Conservation (phyloP, 1,140 invertebrate genomes). For the Leptinotarsa undecemlineata region DNA sequence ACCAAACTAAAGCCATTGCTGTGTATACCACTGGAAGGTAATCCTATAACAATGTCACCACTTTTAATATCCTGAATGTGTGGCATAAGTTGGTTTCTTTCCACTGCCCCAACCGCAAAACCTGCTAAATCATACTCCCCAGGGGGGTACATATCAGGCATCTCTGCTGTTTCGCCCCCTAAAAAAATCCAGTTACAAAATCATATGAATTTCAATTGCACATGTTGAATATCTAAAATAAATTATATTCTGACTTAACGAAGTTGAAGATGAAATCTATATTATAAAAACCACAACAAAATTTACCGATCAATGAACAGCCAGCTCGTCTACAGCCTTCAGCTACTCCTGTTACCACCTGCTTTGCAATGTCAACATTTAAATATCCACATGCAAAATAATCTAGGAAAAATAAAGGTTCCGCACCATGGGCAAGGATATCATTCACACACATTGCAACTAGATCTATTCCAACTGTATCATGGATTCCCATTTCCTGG, state of each 20-base stretch:
- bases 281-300: neutral
- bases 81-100: slow-evolving; percentile 76
- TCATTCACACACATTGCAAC: slow-evolving; percentile 99
- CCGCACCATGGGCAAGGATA: slow-evolving; percentile 90
- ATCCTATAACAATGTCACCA: slow-evolving; percentile 84
- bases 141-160: slow-evolving; percentile 88
- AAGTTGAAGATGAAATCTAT: neutral
- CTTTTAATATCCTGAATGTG: slow-evolving; percentile 68
- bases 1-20: slow-evolving; percentile 97
- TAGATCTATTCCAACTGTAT: slow-evolving; percentile 90
- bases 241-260: no score
- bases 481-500: slow-evolving; percentile 75
- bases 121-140: slow-evolving; percentile 95
- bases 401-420: slow-evolving; percentile 94
- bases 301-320: slow-evolving; percentile 83
- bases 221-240: no score
- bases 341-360: slow-evolving; percentile 83
- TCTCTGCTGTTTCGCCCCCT: slow-evolving; percentile 95
- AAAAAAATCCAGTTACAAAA: slow-evolving; percentile 23
- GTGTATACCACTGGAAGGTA: slow-evolving; percentile 89
- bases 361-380: slow-evolving; percentile 72
- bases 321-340: slow-evolving; percentile 84
- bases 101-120: slow-evolving; percentile 91
- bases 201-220: no score
- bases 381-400: slow-evolving; percentile 93